phyloP scores from a whole-genome alignment of 1,140 invertebrate species.

The Hycleus cichorii region DNA sequence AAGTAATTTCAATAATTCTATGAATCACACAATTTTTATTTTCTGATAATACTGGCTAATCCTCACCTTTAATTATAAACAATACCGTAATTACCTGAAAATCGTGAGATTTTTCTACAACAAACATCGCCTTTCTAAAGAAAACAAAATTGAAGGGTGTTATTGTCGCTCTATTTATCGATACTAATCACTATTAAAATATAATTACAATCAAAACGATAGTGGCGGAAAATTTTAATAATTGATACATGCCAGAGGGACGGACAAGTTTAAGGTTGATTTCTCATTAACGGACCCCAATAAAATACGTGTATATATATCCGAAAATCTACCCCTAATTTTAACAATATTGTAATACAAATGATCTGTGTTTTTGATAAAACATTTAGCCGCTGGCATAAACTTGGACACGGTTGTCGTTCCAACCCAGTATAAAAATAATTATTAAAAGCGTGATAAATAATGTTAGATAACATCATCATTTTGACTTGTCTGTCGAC shows the following conservation, averaged over 20 bases:
- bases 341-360: no score
- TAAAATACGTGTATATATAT: no score
- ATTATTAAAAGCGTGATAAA: conserved; percentile 22
- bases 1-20: conserved; percentile 14
- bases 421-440: conserved; percentile 15
- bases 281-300: no score
- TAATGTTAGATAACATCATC: conserved; percentile 22
- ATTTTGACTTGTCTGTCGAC: conserved; percentile 23
- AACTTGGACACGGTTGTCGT: conserved; percentile 18
- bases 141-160: neutral
- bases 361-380: conserved; percentile 5
- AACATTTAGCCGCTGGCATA: conserved; percentile 21
- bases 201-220: no score
- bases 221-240: no score
- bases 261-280: no score
- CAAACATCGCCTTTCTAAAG: neutral
- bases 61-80: conserved; percentile 3
- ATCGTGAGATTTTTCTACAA: conserved; percentile 8
- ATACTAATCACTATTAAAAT: no score
- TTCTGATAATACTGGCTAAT: conserved; percentile 4
- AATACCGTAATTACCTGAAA: neutral
- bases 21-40: conserved; percentile 12
- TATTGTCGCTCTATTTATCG: no score
- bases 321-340: no score
- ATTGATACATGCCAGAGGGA: no score